Conservation (phyloP, 2,797 vertebrate genomes). For the Pantherophis alleghaniensis region DNA sequence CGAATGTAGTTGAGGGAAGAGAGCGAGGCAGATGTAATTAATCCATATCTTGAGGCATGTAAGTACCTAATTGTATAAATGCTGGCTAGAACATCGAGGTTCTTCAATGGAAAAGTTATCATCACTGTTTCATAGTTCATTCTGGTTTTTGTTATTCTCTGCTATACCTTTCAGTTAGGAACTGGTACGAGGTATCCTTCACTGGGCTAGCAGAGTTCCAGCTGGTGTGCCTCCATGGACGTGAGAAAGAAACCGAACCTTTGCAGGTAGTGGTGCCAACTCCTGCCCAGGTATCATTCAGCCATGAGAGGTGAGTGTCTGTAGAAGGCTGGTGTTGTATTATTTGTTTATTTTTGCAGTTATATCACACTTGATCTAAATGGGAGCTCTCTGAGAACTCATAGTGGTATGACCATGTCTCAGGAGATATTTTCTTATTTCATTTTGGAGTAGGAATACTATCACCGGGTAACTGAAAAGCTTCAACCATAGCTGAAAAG, state of each 20-base stretch:
- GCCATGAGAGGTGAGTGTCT: slow-evolving; percentile 81
- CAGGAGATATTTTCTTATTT: background rate
- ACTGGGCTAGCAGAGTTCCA: slow-evolving; percentile 80
- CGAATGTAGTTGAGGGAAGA: background rate
- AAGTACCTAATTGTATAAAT: background rate
- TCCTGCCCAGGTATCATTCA: slow-evolving; percentile 76
- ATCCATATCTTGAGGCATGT: background rate
- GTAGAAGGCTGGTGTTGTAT: background rate
- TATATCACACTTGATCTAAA: background rate
- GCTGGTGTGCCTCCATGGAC: slow-evolving; percentile 81
- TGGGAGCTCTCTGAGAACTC: background rate
- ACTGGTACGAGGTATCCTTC: slow-evolving; percentile 84
- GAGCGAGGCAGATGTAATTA: background rate
- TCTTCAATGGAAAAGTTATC: background rate
- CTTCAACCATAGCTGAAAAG: background rate
- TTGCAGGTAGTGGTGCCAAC: slow-evolving; percentile 82
- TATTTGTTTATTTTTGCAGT: background rate
- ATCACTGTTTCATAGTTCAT: background rate
- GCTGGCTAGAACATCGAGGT: background rate
- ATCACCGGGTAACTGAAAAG: background rate
- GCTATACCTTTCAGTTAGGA: slow-evolving; percentile 63
- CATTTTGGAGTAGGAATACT: background rate
- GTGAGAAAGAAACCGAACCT: slow-evolving; percentile 75
- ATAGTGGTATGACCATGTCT: background rate
- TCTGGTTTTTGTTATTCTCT: background rate